phyloP scores from a whole-genome alignment of 2,113 vertebrate genomes.

The Myotis davidii region DNA sequence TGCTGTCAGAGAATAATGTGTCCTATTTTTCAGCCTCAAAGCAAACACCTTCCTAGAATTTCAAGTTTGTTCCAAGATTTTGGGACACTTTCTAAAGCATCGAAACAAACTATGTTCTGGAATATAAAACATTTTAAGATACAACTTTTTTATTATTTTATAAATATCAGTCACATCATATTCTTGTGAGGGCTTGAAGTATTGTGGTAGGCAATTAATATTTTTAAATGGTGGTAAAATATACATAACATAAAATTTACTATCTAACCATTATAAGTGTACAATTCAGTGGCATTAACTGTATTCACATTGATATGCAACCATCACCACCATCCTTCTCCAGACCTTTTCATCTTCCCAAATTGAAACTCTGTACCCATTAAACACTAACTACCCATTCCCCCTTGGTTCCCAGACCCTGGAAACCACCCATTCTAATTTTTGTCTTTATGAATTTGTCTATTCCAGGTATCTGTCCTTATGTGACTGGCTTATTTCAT shows the following conservation, averaged over 20 bases:
- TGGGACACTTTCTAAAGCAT: neutral
- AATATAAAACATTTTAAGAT: slow-evolving; percentile 16
- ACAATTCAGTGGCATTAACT: neutral
- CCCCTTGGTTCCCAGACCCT: too few species aligned
- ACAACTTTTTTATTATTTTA: neutral
- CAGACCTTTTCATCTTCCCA: neutral
- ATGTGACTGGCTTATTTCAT: too few species aligned
- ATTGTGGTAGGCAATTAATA: neutral
- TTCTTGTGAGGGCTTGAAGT: neutral
- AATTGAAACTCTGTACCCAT: neutral
- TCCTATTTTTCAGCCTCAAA: neutral
- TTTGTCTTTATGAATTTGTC: too few species aligned
- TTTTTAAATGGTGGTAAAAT: neutral
- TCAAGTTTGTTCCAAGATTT: neutral
- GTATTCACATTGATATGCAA: neutral
- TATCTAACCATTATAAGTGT: neutral
- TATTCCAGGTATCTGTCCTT: too few species aligned
- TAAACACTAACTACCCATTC: neutral
- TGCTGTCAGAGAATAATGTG: neutral
- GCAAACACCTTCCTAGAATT: neutral
- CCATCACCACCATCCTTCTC: neutral
- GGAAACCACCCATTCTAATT: too few species aligned
- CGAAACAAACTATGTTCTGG: neutral
- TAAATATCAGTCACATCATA: neutral
- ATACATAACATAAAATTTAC: neutral